These are phyloP conservation scores for Tribolium madens DNA, from an alignment of 1,140 invertebrate genomes.

Conservation along the genomic window DNA sequence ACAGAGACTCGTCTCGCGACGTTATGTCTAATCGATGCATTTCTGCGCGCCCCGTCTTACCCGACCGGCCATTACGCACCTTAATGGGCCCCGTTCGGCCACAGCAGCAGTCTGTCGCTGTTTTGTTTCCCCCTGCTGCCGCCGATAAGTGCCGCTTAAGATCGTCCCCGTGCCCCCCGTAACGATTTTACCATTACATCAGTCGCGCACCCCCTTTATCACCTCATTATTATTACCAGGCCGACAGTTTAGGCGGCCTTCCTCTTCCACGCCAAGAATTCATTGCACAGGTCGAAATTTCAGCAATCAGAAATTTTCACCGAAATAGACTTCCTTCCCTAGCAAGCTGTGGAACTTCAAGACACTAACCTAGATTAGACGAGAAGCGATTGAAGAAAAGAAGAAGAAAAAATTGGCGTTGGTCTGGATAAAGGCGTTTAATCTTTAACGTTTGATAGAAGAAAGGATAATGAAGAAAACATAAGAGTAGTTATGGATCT, in stretches of 20 bases:
- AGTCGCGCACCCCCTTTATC: constrained; percentile 48
- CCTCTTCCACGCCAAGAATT: neutral
- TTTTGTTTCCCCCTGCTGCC: constrained; percentile 29
- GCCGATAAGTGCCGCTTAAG: constrained; percentile 58
- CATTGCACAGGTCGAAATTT: constrained; percentile 15
- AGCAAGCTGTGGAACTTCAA: no score
- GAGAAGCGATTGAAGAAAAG: neutral
- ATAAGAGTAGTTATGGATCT: no score
- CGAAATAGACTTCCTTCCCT: neutral
- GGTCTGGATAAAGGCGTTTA: neutral
- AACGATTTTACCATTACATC: constrained; percentile 56
- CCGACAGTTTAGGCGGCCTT: constrained; percentile 36
- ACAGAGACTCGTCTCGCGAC: constrained; percentile 60
- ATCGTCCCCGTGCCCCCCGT: constrained; percentile 48
- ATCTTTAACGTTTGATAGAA: neutral
- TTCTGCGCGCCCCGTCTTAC: constrained; percentile 66
- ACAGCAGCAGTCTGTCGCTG: constrained; percentile 52
- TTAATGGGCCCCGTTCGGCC: constrained; percentile 64
- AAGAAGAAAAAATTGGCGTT: neutral
- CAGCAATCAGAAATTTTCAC: neutral
- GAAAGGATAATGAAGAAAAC: no score
- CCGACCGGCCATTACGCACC: constrained; percentile 66
- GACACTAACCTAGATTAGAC: no score
- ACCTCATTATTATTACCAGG: constrained; percentile 53
- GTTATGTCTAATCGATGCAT: constrained; percentile 68